These are phyloP conservation scores for Thaumetopoea pityocampa DNA, from an alignment of 1,140 invertebrate genomes.

Conservation along the genomic window DNA sequence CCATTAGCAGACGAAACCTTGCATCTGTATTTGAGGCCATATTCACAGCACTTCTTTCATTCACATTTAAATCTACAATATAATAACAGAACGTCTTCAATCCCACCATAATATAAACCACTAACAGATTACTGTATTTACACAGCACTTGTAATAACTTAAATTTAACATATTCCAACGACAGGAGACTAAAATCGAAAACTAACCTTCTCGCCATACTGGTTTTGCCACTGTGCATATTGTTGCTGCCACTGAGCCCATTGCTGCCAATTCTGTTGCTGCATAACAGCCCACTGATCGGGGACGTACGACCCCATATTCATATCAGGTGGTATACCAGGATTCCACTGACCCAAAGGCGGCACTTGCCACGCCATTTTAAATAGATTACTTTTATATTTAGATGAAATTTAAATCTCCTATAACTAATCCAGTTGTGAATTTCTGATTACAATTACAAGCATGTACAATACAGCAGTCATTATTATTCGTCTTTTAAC, in stretches of 20 bases:
- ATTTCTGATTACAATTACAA: not conserved
- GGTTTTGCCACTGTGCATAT: constrained; percentile 89
- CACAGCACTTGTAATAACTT: no score
- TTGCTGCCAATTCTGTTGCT: constrained; percentile 89
- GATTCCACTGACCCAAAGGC: constrained; percentile 40
- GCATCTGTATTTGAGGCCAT: no score
- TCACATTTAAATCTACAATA: no score
- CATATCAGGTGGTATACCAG: constrained; percentile 63
- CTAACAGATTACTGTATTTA: no score
- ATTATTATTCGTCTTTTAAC: not conserved
- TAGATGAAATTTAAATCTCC: no score
- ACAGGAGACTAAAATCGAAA: constrained; percentile 5
- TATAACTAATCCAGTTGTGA: no score
- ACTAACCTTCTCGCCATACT: constrained; percentile 86
- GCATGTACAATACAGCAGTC: not conserved
- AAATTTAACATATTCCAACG: not conserved
- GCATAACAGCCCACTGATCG: constrained; percentile 82
- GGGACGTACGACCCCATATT: constrained; percentile 79
- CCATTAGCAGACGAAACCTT: no score
- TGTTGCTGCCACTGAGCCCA: constrained; percentile 91
- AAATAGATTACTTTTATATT: constrained; percentile 1
- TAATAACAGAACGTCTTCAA: no score
- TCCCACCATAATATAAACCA: no score
- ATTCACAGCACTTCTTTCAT: no score
- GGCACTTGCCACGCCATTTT: constrained; percentile 64